Evolutionary conservation across 2,797 vertebrate genomes (phyloP), one percentile per base, ranked within the genome.

Genomic region (Sebastolobus alascanus): DNA sequence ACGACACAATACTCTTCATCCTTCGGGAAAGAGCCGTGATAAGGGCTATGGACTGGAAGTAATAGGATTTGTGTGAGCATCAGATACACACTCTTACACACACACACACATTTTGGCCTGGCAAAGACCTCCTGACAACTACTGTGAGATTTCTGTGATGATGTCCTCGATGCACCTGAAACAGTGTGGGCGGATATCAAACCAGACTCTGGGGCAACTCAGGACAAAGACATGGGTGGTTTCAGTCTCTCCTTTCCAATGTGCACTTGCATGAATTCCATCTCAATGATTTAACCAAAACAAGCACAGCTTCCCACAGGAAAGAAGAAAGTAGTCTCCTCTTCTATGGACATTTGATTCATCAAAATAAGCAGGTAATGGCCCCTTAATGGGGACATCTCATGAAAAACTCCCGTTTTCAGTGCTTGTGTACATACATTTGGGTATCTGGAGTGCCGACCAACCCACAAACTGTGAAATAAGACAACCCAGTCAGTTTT

Each of bases 81-180:
- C 69, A 73, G 66, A 55, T 20, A 55, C 61, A 70, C 69, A 40
- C 43, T 8, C 55, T 8, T 58, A 8, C 67, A 27, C 66, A 61
- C 63, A 40, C 67, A 52, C 61, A 61, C 63, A 75, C 18, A 27
- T 66, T 74, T 46, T 67, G 33, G 38, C 68, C 52, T 22, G 4
- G 20, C 4, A 74, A 67, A 38, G 25, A 46, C 31, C 33, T 8
- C n/a, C 22, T 77, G 66, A 71, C 9, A 18, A n/a, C 61, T 3
- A 18, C 29, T 31, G 68, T 29, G 76, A 38, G 54, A 76, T 40
- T 25, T 68, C 29, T 75, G 54, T 54, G 68, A 76, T 35, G 40
- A 67, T 78, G 72, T 73, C 75, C 83, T 77, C 7, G 25, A 35
- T 70, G 58, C 68, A 86, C 59, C 72, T 85, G 63, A 76, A 61